These are phyloP conservation scores for Otolemur crassicaudatus DNA, from an alignment of 2,797 vertebrate species.

Conservation along the genomic window DNA sequence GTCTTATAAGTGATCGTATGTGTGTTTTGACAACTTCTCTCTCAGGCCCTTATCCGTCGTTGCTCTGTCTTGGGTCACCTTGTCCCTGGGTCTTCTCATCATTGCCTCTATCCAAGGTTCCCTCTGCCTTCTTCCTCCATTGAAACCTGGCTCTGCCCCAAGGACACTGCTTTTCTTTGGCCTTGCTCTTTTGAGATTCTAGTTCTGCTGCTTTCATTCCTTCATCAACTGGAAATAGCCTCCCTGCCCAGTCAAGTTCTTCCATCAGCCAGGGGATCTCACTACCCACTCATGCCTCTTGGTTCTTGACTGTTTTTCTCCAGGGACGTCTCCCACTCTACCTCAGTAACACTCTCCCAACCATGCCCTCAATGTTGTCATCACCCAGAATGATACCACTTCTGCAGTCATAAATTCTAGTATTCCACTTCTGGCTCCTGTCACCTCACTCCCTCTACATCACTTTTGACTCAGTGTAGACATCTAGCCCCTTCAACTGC, in stretches of 20 bases:
- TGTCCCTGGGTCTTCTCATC: not conserved
- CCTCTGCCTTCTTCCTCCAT: not conserved
- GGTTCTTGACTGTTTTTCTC: constrained; percentile 23
- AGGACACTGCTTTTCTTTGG: not conserved
- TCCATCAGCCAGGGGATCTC: not conserved
- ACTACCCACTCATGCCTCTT: not conserved
- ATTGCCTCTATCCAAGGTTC: not conserved
- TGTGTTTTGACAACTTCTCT: not conserved
- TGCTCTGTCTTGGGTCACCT: not conserved
- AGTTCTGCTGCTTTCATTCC: not conserved
- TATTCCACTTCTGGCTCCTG: not conserved
- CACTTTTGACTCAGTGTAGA: not conserved
- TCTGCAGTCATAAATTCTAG: not conserved
- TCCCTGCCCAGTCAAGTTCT: not conserved
- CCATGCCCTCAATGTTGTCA: not conserved
- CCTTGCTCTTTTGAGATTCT: not conserved
- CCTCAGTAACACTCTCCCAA: not conserved
- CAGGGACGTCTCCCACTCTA: not conserved
- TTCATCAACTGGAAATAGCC: not conserved
- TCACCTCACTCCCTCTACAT: not conserved
- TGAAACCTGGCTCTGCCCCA: not conserved
- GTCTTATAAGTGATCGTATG: not conserved
- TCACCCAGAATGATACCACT: not conserved
- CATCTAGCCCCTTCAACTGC: not conserved
- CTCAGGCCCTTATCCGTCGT: not conserved